phyloP scores from a whole-genome alignment of 2,888 invertebrate genomes.

The Drosophila atroscutellata region DNA sequence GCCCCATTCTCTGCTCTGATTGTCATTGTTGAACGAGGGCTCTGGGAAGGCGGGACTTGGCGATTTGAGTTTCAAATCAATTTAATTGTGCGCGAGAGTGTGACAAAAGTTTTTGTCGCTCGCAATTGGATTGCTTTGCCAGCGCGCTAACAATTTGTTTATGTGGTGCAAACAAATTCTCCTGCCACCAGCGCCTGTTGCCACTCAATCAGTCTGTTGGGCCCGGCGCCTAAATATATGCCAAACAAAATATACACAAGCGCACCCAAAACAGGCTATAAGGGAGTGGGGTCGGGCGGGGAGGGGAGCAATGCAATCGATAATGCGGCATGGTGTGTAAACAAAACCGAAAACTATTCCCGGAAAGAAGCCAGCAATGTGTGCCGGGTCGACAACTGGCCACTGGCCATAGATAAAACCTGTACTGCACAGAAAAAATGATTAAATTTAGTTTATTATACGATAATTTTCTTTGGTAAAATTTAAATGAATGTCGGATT shows the following conservation, averaged over 20 bases:
- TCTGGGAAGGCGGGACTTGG: not conserved
- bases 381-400: constrained; percentile 7
- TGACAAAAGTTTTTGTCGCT: constrained; percentile 51
- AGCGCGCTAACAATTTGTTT: constrained; percentile 58
- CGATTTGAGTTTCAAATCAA: constrained; percentile 58
- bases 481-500: not conserved
- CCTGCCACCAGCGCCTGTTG: constrained; percentile 30
- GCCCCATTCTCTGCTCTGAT: constrained; percentile 68
- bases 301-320: constrained; percentile 44
- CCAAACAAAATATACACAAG: constrained; percentile 20
- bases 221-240: constrained; percentile 47
- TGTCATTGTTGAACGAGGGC: constrained; percentile 39
- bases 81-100: constrained; percentile 66
- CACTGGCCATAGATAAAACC: not conserved
- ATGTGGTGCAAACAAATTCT: constrained; percentile 49
- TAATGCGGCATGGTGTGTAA: constrained; percentile 46
- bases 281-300: not conserved
- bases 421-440: constrained; percentile 3
- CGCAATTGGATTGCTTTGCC: constrained; percentile 18
- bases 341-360: constrained; percentile 52
- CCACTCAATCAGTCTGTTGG: constrained; percentile 5
- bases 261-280: not conserved
- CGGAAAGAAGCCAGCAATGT: constrained; percentile 61
- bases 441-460: not conserved
- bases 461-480: not conserved